Evolutionary conservation across 2,113 vertebrate species (phyloP), one percentile per base, ranked within the genome.

Genomic region (Cricetomys ansorgei): DNA sequence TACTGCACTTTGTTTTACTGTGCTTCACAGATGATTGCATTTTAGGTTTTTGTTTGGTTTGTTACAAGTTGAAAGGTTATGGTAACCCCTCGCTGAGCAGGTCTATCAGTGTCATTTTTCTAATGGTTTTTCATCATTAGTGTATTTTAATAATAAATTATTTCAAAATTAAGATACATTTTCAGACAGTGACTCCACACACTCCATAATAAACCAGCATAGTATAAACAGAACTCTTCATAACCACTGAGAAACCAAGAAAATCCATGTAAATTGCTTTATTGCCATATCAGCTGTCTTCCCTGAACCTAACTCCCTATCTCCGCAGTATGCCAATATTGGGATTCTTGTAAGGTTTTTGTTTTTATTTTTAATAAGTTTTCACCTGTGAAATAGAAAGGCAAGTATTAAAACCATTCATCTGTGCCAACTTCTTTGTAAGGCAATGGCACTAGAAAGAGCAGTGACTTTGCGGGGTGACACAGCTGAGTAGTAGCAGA

Each of bases 101-200:
- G 57, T 48, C 69, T 55, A 12, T 21, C 27, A 4, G n/a, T 57
- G 27, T 27, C 40, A 40, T 72, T 59, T 77, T 53, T 73, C 40
- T 75, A 37, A 48, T 76, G 48, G 85, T 55, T 84, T 88, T 72
- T 88, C 13, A n/a, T 53, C 45, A 34, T 62, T 93, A 70, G 21
- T 69, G 34, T 73, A 45, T 48, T 81, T 88, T 34, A 73, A 29
- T 79, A 80, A 72, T 70, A 88, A n/a, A 69, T 73, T 31, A 40
- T 93, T 88, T 69, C 50, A 62, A 59, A 80, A 62, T 62, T 81
- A 93, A 93, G 45, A n/a, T 67, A 76, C 27, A 34, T 69, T 88
- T 87, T 72, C 67, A 70, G 34, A 50, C 40, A 79, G 19, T 43
- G 64, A 23, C 59, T 43, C 57, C 84, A 2, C 43, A 55, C 29